Base-by-base conservation (phyloP, 2,797 vertebrate genomes). In the Sandelia bainsii region DNA sequence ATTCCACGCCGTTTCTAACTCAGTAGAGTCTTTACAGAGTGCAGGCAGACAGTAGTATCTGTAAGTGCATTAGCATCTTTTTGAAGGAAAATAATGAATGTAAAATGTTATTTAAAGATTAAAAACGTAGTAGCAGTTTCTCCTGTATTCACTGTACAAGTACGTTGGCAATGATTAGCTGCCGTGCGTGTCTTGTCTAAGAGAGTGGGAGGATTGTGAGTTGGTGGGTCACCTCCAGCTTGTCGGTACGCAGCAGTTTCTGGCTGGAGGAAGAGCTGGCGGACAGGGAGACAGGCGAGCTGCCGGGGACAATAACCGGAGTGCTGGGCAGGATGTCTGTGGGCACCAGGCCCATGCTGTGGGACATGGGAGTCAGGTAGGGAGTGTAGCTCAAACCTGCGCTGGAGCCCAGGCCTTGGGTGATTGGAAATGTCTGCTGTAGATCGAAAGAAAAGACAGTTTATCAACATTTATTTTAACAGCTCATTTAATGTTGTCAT, bases 171-270 rank as follows among this genome's bases (percentile, higher is more conserved):
- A 16, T 37, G 45, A 74, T 64, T 25, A 50, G 54, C 62, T 34
- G 44, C 32, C 53, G 56, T 40, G 58, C 20, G 51, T 1, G 3
- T 62, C 34, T 25, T n/a, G 56, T 54, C 6, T 50, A 40, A 51
- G 9, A 54, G 44, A 50, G 37, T 52, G 50, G 22, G 22, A 39
- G 32, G 34, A 27, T 27, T 76, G 56, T 62, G 51, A 74, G 57
- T 22, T 27, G 61, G 60, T 39, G 39, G 54, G 78, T 92, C 96
- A 98, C 97, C 97, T 98, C 97, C 84, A 98, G 91, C 86, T 98
- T 98, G 94, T 98, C 97, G 75, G 97, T 96, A 85, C 97, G 96
- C 91, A 98, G 95, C 81, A 97, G 96, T 81, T 98, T 98, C 95
- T 98, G 97, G 76, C 94, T 95, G 83, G 95, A 93, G 83, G 95